phyloP scores from a whole-genome alignment of 2,113 vertebrate genomes.

The Sander lucioperca region DNA sequence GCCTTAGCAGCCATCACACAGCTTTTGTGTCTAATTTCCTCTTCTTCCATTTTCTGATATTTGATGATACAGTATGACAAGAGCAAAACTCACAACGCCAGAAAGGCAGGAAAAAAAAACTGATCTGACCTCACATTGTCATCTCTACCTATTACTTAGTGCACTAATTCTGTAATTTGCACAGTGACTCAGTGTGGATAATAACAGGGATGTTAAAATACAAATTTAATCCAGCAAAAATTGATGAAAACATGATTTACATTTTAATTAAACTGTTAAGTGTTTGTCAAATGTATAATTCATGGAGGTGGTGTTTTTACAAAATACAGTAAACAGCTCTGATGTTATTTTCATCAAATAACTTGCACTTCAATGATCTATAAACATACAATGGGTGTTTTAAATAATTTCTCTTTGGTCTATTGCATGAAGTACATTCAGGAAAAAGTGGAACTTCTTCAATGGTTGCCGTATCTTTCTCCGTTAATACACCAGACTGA shows the following conservation, averaged over 20 bases:
- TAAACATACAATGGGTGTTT: background rate
- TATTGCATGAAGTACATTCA: background rate
- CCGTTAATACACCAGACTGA: background rate
- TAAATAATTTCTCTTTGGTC: background rate
- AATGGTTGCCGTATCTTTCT: slow-evolving; percentile 3
- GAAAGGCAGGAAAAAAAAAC: background rate
- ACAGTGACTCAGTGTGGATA: background rate
- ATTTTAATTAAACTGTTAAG: background rate
- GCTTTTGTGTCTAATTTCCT: background rate
- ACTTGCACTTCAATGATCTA: background rate
- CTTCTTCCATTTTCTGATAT: background rate
- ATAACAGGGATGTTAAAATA: background rate
- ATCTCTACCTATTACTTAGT: background rate
- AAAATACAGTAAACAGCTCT: background rate
- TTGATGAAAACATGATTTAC: background rate
- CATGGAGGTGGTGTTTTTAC: background rate
- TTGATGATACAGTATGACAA: background rate
- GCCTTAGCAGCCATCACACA: background rate
- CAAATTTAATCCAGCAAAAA: background rate
- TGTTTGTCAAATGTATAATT: background rate
- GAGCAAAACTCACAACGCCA: background rate
- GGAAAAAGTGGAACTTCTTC: background rate
- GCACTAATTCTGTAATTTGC: background rate
- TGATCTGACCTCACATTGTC: background rate
- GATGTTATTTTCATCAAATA: background rate